Base-by-base conservation (phyloP, 2,113 vertebrate species). In the Notarius lentiginosus region DNA sequence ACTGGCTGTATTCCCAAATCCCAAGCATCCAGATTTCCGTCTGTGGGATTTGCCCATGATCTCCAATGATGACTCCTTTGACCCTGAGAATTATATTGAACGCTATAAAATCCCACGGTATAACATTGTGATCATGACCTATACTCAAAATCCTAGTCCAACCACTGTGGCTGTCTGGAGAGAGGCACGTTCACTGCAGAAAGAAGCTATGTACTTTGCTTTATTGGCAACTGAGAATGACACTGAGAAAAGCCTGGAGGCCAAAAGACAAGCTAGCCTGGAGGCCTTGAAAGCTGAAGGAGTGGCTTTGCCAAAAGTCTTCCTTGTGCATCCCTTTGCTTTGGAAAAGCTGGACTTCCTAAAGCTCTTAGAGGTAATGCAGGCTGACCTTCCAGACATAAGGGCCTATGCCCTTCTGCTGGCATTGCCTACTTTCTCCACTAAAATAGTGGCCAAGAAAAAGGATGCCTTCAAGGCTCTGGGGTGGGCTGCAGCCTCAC, bases 381-480 rank as follows among this genome's bases (percentile, higher is more conserved):
- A 80, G 30, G 76, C 84, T 87, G 92, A 94, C 79, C 92, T 95
- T 75, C 94, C 93, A 27, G 94, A 95, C 81, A 90, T 95, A 84
- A 90, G 93, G 81, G 91, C 92, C 7, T 88, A 93, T 1, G 92
- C 95, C 5, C 89, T 95, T 65, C 88, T 95, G 55, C 53, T 95
- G 80, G 93, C 94, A 14, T 87, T 95, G 5, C 94, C 94, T 0
- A 88, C 91, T 0, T 87, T 94, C 7, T 94, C 91, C 47, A 53
- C 88, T 12, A 5, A 82, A 1, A 47, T 95, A 77, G 90, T 95
- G 66, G 73, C 85, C 47, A 91, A 92, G 83, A 95, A 95, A 84
- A 94, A 92, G 84, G 94, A 94, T 7, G 90, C 94, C 34, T 94
- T 95, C 17, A 93, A 93, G 87, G 93, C 94, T 0, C 2, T 95